phyloP scores from a whole-genome alignment of 2,113 vertebrate species.

The Balaeniceps rex region DNA sequence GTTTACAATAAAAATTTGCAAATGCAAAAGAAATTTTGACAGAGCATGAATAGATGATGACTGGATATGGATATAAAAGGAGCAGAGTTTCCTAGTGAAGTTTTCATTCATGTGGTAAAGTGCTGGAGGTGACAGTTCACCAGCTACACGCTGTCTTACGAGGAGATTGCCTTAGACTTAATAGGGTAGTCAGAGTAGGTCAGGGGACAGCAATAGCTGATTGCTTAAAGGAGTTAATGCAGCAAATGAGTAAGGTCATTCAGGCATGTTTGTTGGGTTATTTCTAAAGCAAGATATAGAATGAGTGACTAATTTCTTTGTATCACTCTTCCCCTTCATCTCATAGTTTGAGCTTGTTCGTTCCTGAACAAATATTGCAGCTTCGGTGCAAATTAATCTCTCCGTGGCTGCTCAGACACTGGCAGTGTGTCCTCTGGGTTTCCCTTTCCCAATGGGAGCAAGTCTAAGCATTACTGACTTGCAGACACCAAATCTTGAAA shows the following conservation, averaged over 20 bases:
- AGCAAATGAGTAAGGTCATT: slow-evolving; percentile 10
- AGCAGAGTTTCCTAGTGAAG: background rate
- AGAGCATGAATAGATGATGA: slow-evolving; percentile 44
- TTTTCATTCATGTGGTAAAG: slow-evolving; percentile 44
- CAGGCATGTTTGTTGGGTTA: background rate
- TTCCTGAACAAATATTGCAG: background rate
- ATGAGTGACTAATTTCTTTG: background rate
- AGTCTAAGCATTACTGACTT: background rate
- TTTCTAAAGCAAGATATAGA: background rate
- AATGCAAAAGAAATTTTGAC: slow-evolving; percentile 50
- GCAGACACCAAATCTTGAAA: background rate
- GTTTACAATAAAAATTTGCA: slow-evolving; percentile 63
- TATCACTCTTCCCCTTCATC: background rate
- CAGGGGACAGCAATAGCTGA: background rate
- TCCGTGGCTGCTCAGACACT: background rate
- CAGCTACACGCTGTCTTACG: background rate
- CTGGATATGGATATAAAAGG: slow-evolving; percentile 34
- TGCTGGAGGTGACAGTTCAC: slow-evolving; percentile 50
- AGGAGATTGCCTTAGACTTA: background rate
- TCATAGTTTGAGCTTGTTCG: background rate
- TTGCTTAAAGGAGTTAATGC: slow-evolving; percentile 32
- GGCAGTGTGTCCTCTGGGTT: background rate
- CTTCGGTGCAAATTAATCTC: background rate
- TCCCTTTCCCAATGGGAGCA: background rate
- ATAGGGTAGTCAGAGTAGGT: background rate